A percentile compares a stretch with the other conserved stretches of the same genome.
These are phyloP conservation scores for Galerucella pusilla DNA, from an alignment of 2,888 invertebrate species.

Conservation along the genomic window DNA sequence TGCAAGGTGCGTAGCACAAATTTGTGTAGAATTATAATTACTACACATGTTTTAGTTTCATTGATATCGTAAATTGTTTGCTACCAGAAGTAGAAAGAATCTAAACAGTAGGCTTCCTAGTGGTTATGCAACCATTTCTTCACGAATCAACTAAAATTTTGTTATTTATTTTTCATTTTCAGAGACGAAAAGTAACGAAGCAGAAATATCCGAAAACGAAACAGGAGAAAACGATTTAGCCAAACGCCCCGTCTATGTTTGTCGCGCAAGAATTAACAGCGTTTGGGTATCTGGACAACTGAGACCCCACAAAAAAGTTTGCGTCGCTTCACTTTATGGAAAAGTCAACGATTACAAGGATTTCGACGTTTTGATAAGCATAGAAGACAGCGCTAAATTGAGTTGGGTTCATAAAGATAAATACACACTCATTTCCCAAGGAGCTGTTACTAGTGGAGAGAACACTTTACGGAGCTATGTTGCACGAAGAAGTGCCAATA, in stretches of 20 bases:
- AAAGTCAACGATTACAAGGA: slow-evolving; percentile 64
- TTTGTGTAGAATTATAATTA: background rate
- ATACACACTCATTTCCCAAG: slow-evolving; percentile 74
- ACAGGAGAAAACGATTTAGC: slow-evolving; percentile 67
- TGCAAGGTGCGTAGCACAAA: slow-evolving; percentile 14
- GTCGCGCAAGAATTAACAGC: slow-evolving; percentile 78
- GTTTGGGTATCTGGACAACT: slow-evolving; percentile 80
- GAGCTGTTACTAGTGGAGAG: slow-evolving; percentile 73
- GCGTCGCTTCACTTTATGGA: slow-evolving; percentile 73
- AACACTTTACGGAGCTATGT: slow-evolving; percentile 58
- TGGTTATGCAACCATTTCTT: background rate
- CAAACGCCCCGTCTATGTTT: slow-evolving; percentile 73
- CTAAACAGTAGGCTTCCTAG: background rate
- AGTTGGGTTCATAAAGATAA: slow-evolving; percentile 83
- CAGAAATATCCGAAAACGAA: slow-evolving; percentile 68
- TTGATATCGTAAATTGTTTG: too few species aligned
- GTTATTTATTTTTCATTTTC: slow-evolving; percentile 22
- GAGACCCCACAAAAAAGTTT: slow-evolving; percentile 69
- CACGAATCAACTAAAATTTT: too few species aligned
- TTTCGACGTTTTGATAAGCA: slow-evolving; percentile 82
- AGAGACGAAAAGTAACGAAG: slow-evolving; percentile 65
- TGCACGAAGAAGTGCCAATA: slow-evolving; percentile 56
- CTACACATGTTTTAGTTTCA: too few species aligned
- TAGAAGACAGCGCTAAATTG: slow-evolving; percentile 80
- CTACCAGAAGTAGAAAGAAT: background rate